Base-by-base conservation (phyloP, 2,888 invertebrate species). In the Drosophila mimetica region DNA sequence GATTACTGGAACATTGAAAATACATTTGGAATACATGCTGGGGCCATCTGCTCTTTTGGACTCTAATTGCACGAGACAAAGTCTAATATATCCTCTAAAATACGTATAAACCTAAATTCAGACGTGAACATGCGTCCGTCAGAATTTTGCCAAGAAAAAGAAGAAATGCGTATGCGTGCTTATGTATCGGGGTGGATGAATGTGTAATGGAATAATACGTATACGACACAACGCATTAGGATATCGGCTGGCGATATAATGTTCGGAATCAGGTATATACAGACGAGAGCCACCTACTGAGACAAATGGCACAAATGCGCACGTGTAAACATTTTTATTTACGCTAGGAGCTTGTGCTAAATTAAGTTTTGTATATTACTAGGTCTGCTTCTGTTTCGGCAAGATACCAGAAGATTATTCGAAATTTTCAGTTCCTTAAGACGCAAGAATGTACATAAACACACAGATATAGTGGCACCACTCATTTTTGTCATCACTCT, bases 331-430 rank as follows among this genome's bases (percentile, higher is more conserved):
- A 76, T 77, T 80, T 77, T 77, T 80, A 80, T 85, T 82, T 77
- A 71, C 85, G 76, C 76, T 75, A 70, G 59, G 81, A 83, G 84
- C 86, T 82, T 74, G 81, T 80, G 85, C 81, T 82, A 82, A 82
- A 82, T 76, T 82, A 86, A 86, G 86, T 82, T 83, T 74, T 75
- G 86, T 83, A 71, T 82, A 84, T 82, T 82, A 82, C 82, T 82
- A 77, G 87, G 80, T 77, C 77, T 78, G 74, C 67, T 53, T 53
- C 48, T 67, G 44, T 34, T 50, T 65, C 58, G 64, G 71, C 53
- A 52, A 74, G 18, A 75, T 46, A 50, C 36, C 73, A 57, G 66
- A 61, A 77, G 71, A 74, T 73, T 77, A 60, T 80, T 74, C 69
- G 32, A 80, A 77, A 75, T 69, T 77, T 80, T 76, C 44, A 63